phyloP scores from a whole-genome alignment of 2,113 vertebrate genomes.

The Perca fluviatilis region DNA sequence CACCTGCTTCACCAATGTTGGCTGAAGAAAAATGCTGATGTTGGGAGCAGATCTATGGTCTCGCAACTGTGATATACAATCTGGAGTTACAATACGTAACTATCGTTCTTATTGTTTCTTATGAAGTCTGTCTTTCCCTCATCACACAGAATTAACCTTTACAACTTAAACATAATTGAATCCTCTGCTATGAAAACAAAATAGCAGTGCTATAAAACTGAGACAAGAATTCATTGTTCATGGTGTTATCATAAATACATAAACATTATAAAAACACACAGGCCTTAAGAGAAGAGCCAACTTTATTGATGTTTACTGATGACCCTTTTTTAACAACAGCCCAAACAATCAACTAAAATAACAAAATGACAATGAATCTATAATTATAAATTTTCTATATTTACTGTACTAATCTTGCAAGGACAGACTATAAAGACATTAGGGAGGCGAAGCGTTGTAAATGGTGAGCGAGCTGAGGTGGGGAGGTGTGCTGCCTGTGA shows the following conservation, averaged over 20 bases:
- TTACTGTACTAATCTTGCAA: background rate
- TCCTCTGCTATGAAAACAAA: background rate
- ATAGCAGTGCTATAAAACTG: constrained; percentile 10
- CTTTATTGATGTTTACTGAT: background rate
- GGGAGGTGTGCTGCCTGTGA: too few species aligned
- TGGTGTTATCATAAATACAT: background rate
- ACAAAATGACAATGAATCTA: constrained; percentile 6
- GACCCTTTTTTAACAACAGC: background rate
- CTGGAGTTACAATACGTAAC: too few species aligned
- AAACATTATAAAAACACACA: constrained; percentile 1
- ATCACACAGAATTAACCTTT: constrained; percentile 28
- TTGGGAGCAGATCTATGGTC: too few species aligned
- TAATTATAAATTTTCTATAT: background rate
- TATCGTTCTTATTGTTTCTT: too few species aligned
- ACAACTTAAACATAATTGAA: constrained; percentile 7
- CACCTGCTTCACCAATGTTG: too few species aligned
- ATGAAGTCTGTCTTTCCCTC: background rate
- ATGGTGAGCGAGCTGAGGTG: too few species aligned
- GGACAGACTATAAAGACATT: background rate
- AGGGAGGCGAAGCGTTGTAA: too few species aligned
- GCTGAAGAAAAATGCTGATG: too few species aligned
- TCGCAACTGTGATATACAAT: too few species aligned
- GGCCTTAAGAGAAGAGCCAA: background rate
- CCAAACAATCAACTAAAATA: background rate
- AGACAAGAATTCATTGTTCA: background rate